Base-by-base conservation (phyloP, 1,140 invertebrate species). In the Geopemphigus sp. region DNA sequence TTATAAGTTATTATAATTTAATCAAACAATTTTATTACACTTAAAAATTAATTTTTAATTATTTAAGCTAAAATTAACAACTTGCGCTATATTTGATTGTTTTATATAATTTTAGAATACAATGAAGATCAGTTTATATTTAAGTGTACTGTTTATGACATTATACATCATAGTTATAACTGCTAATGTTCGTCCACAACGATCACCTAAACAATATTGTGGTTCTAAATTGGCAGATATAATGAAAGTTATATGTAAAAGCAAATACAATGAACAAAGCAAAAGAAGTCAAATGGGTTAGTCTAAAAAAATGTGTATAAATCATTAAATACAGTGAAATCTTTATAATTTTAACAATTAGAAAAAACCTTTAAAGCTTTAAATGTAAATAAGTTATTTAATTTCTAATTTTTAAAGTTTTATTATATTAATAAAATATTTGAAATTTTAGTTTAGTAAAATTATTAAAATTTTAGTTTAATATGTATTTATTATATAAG, bases 181-280 rank as follows among this genome's bases (percentile, higher is more conserved):
- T 19, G 39, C 32, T 5, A 26, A 47, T 56, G 11, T 32, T 54
- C 54, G 11, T 1, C 1, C 47, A 12, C 54, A 56, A 39, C 50
- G 29, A n/a, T 56, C 72, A 17, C 26, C 72, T 8, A 26, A 39
- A 22, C 73, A 76, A 61, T 76, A 76, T 14, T 76, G 73, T 24
- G 73, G 73, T 47, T 76, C 73, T 47, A 32, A 12, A 26, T 59
- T 76, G 57, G 73, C 73, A 47, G 39, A 76, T 19, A 61, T 76
- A 59, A 59, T 76, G 56, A 59, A 29, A 17, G 22, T 45, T 19
- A 8, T 76, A 26, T 76, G 73, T 61, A 57, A 59, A 26, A 29
- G 22, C 15, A 39, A 45, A 8, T 76, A 76, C 10, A 76, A 61
- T n/a, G 72, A 45, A 59, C 6, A 56, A 54, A 70, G 5, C 6